Evolutionary conservation across 2,888 invertebrate genomes (phyloP).

Genomic region (Saturnia pavonia): DNA sequence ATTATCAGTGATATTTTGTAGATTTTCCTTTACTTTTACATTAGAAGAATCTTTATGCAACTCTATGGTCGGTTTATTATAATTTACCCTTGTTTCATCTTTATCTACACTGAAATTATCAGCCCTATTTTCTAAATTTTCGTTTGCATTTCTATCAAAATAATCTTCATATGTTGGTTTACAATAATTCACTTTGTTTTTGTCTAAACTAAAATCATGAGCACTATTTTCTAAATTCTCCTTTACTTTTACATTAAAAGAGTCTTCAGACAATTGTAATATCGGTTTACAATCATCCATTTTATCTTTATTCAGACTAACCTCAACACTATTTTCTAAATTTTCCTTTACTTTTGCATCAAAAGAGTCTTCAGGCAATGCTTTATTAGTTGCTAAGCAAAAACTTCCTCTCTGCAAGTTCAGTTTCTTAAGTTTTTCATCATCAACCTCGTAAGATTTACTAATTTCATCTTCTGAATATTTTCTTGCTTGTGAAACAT

Average conservation of each 20-base stretch:
- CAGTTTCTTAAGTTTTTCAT: constrained; percentile 11
- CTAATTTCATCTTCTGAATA: constrained; percentile 22
- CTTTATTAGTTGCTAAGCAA: constrained; percentile 13
- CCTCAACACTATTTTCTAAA: background rate
- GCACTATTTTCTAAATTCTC: too few species aligned
- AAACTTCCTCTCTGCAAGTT: constrained; percentile 17
- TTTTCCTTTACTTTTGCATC: background rate
- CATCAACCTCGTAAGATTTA: constrained; percentile 18
- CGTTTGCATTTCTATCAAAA: background rate
- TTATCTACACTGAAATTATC: constrained; percentile 32
- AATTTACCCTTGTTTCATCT: constrained; percentile 22
- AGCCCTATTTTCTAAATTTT: constrained; percentile 17
- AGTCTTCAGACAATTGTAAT: too few species aligned
- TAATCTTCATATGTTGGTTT: background rate
- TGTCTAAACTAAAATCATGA: background rate
- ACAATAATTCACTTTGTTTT: background rate
- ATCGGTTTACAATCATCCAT: background rate
- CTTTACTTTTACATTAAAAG: too few species aligned
- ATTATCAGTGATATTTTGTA: constrained; percentile 30
- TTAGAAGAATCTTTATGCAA: constrained; percentile 15
- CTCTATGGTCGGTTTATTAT: background rate
- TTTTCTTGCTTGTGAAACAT: constrained; percentile 18
- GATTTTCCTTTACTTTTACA: background rate
- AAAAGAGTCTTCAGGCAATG: constrained; percentile 9
- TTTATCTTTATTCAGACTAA: background rate